Evolutionary conservation across 1,140 invertebrate species (phyloP).

Genomic region (Brachionus asplanchnoidis): DNA sequence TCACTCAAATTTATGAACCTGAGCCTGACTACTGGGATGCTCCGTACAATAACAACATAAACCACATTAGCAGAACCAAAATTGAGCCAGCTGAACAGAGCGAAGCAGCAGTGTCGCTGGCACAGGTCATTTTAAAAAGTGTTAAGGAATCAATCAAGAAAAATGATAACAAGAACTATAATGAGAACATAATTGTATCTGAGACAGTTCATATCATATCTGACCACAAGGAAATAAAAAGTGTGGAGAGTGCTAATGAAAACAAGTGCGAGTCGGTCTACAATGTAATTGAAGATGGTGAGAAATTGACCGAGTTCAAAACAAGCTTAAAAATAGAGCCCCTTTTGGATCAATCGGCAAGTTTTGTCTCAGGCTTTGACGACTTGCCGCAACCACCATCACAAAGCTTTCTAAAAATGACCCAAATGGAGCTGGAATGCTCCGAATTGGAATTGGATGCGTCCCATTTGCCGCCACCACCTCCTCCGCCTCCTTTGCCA

Average conservation of each 20-base stretch:
- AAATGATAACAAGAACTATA: not conserved
- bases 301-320: not conserved
- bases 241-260: not conserved
- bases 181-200: not conserved
- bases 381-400: slow-evolving; percentile 32
- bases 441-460: not conserved
- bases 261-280: not conserved
- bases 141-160: not conserved
- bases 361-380: slow-evolving; percentile 1
- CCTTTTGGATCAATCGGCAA: not conserved
- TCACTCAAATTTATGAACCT: not conserved
- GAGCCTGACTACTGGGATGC: slow-evolving; percentile 12
- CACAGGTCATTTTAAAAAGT: slow-evolving; percentile 7
- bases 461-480: not conserved
- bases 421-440: slow-evolving; percentile 15
- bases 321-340: not conserved
- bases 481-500: slow-evolving; percentile 1
- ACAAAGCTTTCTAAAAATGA: slow-evolving; percentile 31
- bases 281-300: not conserved
- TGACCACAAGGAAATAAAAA: slow-evolving; percentile 2
- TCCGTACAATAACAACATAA: not conserved
- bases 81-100: not conserved
- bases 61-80: not conserved
- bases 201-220: not conserved
- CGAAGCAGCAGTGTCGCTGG: not conserved